Base-by-base conservation (phyloP, 2,113 vertebrate species). In the Egretta garzetta region DNA sequence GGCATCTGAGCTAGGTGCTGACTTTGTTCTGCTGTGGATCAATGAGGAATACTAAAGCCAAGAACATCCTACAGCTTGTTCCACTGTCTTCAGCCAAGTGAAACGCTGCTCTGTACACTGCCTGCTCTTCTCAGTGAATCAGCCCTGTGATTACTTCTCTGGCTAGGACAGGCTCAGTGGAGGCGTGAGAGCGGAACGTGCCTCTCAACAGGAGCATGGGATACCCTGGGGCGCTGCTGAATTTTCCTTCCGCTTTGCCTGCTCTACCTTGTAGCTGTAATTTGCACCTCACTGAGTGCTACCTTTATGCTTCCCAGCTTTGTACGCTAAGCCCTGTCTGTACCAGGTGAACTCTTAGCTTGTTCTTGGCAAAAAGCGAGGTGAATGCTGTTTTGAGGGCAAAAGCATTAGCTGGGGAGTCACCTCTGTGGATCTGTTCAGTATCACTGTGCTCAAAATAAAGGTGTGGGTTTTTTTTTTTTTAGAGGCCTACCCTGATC, bases 101-200 rank as follows among this genome's bases (percentile, higher is more conserved):
- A 8, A 20, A 1, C 4, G 15, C 85, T 62, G 85, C 67, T 35
- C 49, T 43, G 47, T 22, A 15, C 49, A 30, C 13, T 12, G 43
- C 0, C 22, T 39, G 68, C 62, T 55, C 27, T 12, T 22, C 67
- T 33, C 5, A 0, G 35, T 23, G 67, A 37, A 27, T 23, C 2
- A 33, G 21, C 20, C 37, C 43, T 33, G 63, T 86, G 73, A 86
- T 76, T 90, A 5, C 55, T 6, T 4, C 55, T 28, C 35, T 5
- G 60, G 41, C 14, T 30, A 50, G 66, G 33, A 24, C 20, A 47
- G 75, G 82, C 80, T 58, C 8, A 0, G 64, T 3, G 43, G 62
- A 37, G 39, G 1, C 3, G 7, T 3, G 39, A 6, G n/a, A 58
- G 75, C 3, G 52, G 64, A 33, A 45, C 0, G 4, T 43, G 39